Percentiles rank a stretch among this genome's conserved stretches.
Evolutionary conservation across 2,113 vertebrate species (phyloP).

Genomic region (Gasterosteus nipponicus): DNA sequence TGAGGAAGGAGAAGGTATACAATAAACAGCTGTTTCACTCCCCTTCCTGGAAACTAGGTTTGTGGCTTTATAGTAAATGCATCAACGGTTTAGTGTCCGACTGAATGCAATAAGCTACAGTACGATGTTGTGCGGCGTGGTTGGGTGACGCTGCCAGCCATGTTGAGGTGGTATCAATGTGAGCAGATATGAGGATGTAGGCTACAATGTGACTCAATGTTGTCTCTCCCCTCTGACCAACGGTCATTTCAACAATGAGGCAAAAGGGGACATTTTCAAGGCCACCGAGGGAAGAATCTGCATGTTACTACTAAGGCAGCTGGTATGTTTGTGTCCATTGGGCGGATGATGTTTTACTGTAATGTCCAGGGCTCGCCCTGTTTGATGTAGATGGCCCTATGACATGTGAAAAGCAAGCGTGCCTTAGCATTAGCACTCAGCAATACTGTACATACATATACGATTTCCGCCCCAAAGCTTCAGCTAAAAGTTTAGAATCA

Average conservation of each 20-base stretch:
- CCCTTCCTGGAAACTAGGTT: conserved; percentile 42
- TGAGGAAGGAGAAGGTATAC: conserved; percentile 34
- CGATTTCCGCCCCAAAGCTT: background rate
- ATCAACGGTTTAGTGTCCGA: conserved; percentile 23
- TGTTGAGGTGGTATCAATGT: background rate
- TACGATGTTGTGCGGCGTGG: conserved; percentile 5
- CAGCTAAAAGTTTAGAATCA: background rate
- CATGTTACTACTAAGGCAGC: background rate
- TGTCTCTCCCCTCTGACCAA: conserved; percentile 2
- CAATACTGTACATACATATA: background rate
- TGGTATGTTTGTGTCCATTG: background rate
- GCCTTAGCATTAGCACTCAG: background rate
- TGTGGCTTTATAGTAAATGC: conserved; percentile 18
- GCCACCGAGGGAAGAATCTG: conserved; percentile 1
- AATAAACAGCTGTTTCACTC: conserved; percentile 26
- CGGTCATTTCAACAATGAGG: conserved; percentile 8
- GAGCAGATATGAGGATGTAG: conserved; percentile 15
- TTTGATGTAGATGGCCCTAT: background rate
- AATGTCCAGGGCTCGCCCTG: background rate
- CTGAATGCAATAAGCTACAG: background rate
- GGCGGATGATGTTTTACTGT: background rate
- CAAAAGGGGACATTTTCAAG: conserved; percentile 15
- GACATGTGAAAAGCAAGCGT: background rate
- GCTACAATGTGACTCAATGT: conserved; percentile 44
- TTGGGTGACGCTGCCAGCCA: background rate